Evolutionary conservation across 2,113 vertebrate species (phyloP).

Genomic region (Sylvietta virens): DNA sequence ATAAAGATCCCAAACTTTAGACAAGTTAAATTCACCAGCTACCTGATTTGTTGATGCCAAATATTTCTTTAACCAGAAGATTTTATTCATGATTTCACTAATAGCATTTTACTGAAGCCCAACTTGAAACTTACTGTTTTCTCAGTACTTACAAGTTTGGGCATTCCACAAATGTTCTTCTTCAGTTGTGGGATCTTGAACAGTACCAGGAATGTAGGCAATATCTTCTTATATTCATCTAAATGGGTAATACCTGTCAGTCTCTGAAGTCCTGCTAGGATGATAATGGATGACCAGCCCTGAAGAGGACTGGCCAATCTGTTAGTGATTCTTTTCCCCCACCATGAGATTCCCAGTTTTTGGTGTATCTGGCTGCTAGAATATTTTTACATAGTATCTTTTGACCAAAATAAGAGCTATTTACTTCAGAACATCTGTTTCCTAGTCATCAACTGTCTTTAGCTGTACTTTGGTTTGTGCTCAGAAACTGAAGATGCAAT

Average conservation of each 20-base stretch:
- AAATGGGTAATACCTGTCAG: not conserved
- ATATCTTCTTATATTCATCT: not conserved
- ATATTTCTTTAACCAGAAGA: not conserved
- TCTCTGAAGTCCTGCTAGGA: not conserved
- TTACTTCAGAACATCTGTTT: not conserved
- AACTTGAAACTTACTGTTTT: not conserved
- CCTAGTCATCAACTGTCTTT: not conserved
- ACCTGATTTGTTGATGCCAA: not conserved
- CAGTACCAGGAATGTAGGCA: not conserved
- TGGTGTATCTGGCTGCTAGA: not conserved
- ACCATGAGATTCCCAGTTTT: not conserved
- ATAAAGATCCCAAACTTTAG: not conserved
- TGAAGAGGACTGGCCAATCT: not conserved
- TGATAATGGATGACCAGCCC: not conserved
- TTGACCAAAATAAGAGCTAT: not conserved
- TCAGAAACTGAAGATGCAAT: not conserved
- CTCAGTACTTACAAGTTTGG: not conserved
- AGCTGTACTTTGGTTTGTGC: not conserved
- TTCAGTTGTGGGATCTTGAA: not conserved
- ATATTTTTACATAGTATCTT: not conserved
- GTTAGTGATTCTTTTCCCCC: not conserved
- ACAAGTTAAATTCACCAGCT: not conserved
- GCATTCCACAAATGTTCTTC: not conserved
- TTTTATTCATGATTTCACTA: not conserved
- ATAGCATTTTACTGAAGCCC: not conserved